Evolutionary conservation across 2,888 invertebrate genomes (phyloP).

Genomic region (Gymnosoma rotundatum): DNA sequence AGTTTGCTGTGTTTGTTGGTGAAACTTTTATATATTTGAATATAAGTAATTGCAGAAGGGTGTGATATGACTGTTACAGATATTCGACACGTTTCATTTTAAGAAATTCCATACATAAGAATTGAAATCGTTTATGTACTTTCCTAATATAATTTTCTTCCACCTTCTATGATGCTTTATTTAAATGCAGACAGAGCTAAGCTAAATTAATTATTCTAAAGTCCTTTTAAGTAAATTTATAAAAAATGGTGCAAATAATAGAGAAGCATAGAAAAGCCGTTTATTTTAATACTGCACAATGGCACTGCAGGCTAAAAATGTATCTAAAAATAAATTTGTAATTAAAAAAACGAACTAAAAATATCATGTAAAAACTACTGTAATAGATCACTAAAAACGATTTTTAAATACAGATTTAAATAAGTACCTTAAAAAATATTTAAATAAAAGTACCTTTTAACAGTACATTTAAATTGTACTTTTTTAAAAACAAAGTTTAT

Average conservation of each 20-base stretch:
- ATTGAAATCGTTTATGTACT: neutral
- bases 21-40: conserved; percentile 1
- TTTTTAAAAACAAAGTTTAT: too few species aligned
- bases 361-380: too few species aligned
- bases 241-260: neutral
- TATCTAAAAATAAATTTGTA: neutral
- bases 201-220: conserved; percentile 62
- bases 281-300: neutral
- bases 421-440: too few species aligned
- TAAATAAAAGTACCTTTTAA: too few species aligned
- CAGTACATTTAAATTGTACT: too few species aligned
- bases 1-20: conserved; percentile 28
- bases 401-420: too few species aligned
- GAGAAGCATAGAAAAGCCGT: conserved; percentile 28
- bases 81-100: conserved; percentile 61
- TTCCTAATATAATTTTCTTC: conserved; percentile 1
- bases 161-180: conserved; percentile 4
- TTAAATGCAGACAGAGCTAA: conserved; percentile 27
- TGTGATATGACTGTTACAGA: conserved; percentile 62
- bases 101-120: neutral
- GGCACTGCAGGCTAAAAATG: neutral
- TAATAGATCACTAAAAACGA: too few species aligned
- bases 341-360: too few species aligned
- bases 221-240: conserved; percentile 27
- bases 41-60: conserved; percentile 42